phyloP scores from a whole-genome alignment of 2,113 vertebrate genomes.

The Apus apus region DNA sequence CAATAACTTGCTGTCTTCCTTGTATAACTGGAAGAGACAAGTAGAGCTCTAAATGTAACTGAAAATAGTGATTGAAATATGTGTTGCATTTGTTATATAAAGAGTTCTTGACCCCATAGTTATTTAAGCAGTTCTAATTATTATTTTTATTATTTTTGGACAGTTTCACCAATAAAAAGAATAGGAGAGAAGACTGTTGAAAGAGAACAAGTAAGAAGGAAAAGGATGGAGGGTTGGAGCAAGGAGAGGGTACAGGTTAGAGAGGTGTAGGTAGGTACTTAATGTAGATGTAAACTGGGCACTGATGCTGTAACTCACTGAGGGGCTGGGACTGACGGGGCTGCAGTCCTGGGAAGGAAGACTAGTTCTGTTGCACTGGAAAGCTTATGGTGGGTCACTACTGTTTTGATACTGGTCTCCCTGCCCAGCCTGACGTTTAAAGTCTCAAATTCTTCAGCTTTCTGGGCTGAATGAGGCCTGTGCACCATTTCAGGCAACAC shows the following conservation, averaged over 20 bases:
- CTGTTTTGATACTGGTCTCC: not conserved
- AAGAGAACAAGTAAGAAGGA: not conserved
- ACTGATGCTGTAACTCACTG: not conserved
- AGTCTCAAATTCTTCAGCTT: not conserved
- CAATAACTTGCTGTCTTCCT: constrained; percentile 36
- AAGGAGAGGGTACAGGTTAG: not conserved
- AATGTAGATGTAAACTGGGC: not conserved
- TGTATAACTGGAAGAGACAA: not conserved
- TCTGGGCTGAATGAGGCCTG: not conserved
- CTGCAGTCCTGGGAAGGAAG: not conserved
- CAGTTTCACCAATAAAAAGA: not conserved
- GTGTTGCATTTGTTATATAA: not conserved
- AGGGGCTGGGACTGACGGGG: not conserved
- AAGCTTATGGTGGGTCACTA: not conserved
- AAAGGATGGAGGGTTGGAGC: not conserved
- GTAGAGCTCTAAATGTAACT: not conserved
- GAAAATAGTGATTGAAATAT: not conserved
- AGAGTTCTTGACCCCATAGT: not conserved
- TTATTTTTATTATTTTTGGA: not conserved
- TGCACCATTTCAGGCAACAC: not conserved
- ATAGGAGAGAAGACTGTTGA: not conserved
- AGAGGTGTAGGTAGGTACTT: not conserved
- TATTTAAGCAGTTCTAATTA: not conserved
- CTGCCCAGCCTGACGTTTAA: not conserved
- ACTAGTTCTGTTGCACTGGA: not conserved